Evolutionary conservation across 2,888 invertebrate genomes (phyloP), one percentile per base, ranked within the genome.

Genomic region (Chalcosyrphus nemorum): DNA sequence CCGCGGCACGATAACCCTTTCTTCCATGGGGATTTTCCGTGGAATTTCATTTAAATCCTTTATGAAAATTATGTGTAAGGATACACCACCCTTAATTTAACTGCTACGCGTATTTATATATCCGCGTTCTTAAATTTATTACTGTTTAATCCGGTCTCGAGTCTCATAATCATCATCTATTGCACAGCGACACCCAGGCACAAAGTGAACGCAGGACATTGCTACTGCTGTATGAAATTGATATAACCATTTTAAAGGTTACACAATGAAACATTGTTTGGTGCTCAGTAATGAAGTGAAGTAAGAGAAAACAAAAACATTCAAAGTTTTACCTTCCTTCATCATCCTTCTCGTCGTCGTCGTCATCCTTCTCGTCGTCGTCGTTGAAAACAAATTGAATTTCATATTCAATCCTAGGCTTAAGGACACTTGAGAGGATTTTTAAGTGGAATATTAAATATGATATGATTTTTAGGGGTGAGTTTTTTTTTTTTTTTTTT

Each of bases 381-480:
- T 68, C 29, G 50, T 50, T 32, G 41, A 57, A 56, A 70, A 70
- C 50, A 81, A 81, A 81, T 81, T 81, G 75, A 81, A 76, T 81
- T 81, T 75, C 56, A 32, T 70, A 70, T 68, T 61, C 57, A 63
- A 81, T 76, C 43, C 63, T 54, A 24, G 76, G 50, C 81, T 70
- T 81, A 81, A 81, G 81, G 76, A 81, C 70, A 81, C 81, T 81
- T 57, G 75, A 81, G 63, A 76, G 50, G 56, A 70, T 70, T 81
- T 81, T 81, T 81, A 81, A 81, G 81, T 81, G 70, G 81, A 81
- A 81, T 81, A 81, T 81, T 76, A 81, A 81, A 81, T 81, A 81
- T 76, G 75, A 81, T 70, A 63, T 76, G 38, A 63, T 61, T 68
- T 59, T 52, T 32, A 68, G 63, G 68, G 68, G 56, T 54, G 54